Base-by-base conservation (phyloP, 2,888 invertebrate genomes). In the Venusia cambrica region DNA sequence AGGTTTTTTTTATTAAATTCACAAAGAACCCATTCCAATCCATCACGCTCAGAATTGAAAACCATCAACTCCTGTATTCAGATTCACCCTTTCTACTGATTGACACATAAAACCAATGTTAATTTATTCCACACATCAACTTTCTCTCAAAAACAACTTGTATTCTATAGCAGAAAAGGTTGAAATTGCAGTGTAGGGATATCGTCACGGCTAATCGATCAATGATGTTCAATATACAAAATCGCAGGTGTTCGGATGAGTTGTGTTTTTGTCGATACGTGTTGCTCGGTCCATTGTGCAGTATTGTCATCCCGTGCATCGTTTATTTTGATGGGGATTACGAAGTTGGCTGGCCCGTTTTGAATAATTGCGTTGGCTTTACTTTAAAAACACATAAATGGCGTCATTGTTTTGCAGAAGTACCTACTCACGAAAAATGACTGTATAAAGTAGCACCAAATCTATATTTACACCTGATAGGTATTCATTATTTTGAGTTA, bases 191-290 rank as follows among this genome's bases (percentile, higher is more conserved):
- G 1, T 7, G 25, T 4, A 1, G 5, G 5, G 24, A 5, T 3
- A 6, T 6, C 20, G 39, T 62, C 66, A 71, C 62, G 63, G 64
- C 70, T 64, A 80, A 84, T 83, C 78, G 73, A 80, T 78, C 72
- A 73, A 69, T 73, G 70, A 76, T 70, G 65, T n/a, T n/a, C n/a
- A n/a, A n/a, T 62, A 73, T 80, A 73, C 69, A 73, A 72, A 72
- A 76, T 78, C 70, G 80, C 85, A 87, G 85, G 85, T 87, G 85
- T 81, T 69, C 70, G 57, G 64, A 64, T 84, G 85, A 85, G 68
- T 73, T 60, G 65, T 69, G 69, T 71, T 76, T 77, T 78, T 81
- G 53, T 57, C 44, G 50, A 58, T 50, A 36, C 59, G 52, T 58
- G 57, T 53, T 58, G 56, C 54, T 12, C 17, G 16, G 42, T 43